Conservation (phyloP, 2,888 invertebrate genomes). For the Cosmia pyralina region DNA sequence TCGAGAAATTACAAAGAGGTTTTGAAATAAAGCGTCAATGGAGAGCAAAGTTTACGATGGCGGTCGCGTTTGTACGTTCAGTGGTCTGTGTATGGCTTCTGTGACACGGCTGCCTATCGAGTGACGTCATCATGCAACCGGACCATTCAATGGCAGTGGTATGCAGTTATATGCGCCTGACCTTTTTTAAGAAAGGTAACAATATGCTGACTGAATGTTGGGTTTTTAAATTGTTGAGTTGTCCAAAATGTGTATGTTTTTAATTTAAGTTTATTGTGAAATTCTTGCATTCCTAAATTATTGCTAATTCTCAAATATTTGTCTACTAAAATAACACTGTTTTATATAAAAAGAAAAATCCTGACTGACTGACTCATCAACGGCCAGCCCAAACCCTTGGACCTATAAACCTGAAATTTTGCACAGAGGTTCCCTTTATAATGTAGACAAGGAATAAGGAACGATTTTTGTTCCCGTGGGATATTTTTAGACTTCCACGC, state of each 20-base stretch:
- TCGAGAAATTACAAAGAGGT: conserved; percentile 60
- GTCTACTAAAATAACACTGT: background rate
- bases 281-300: conserved; percentile 19
- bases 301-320: background rate
- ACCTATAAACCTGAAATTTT: too few species aligned
- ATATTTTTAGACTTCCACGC: too few species aligned
- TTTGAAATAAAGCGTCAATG: conserved; percentile 77
- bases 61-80: conserved; percentile 70
- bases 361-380: too few species aligned
- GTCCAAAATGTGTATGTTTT: conserved; percentile 11
- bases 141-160: conserved; percentile 80
- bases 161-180: conserved; percentile 67
- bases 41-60: conserved; percentile 71
- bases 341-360: too few species aligned
- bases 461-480: too few species aligned
- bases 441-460: too few species aligned
- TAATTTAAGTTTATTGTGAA: too few species aligned
- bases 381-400: too few species aligned
- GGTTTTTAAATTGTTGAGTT: conserved; percentile 21
- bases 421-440: too few species aligned
- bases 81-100: conserved; percentile 82
- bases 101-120: conserved; percentile 83
- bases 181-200: conserved; percentile 64
- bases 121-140: conserved; percentile 83
- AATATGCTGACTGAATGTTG: conserved; percentile 42